Base-by-base conservation (phyloP, 2,113 vertebrate species). In the Rhabdornis inornatus region DNA sequence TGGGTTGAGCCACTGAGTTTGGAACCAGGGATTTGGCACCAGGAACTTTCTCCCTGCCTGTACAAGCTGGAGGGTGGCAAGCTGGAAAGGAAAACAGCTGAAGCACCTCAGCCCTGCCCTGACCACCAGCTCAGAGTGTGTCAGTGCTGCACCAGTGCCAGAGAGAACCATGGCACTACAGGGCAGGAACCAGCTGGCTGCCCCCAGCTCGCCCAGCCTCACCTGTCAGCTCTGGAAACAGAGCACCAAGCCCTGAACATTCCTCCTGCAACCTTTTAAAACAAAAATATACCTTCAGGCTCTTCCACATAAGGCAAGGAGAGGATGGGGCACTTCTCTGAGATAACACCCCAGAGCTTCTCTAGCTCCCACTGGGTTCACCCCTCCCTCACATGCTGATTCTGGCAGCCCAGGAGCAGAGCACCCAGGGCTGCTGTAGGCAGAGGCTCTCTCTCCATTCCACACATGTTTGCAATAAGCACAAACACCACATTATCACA, bases 401-500 rank as follows among this genome's bases (percentile, higher is more conserved):
- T 3, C 24, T 56, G 13, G 5, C 61, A 88, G 52, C 14, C 2
- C 37, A 47, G 72, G n/a, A 93, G 45, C 0, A 1, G 55, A 72
- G 85, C 13, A 66, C 60, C 45, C 24, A 2, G n/a, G 70, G 39
- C 19, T 90, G 76, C 66, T 23, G 1, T 60, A 82, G 75, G 81
- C 47, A 2, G 57, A 64, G 22, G 40, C 40, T 90, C 65, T 59
- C 65, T 70, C 56, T 39, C 87, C 70, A 6, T 56, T 33, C 81
- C 27, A 69, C 84, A 86, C 63, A 15, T 66, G 68, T 83, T 87
- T 91, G 92, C 81, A 95, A 45, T 91, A 82, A 94, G 74, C 47
- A 50, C 61, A 71, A 80, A 72, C 64, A 71, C 74, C 82, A 31
- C 52, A 52, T 81, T 87, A 89, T 89, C 64, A 15, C 80, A 85